Percentiles rank a stretch among this genome's conserved stretches.
Evolutionary conservation across 2,888 invertebrate genomes (phyloP).

Genomic region (Diarsia dahlii): DNA sequence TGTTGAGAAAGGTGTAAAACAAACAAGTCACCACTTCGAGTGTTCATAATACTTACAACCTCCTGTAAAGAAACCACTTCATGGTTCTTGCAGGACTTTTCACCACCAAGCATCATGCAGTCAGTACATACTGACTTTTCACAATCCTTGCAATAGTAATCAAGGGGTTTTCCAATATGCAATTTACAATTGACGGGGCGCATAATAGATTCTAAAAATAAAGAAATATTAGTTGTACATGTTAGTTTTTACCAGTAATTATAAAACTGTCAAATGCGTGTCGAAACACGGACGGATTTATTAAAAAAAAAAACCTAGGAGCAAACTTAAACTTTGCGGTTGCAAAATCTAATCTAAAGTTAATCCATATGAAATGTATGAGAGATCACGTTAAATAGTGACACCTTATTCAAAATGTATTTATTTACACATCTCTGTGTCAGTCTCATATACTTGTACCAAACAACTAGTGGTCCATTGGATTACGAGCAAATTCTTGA

Average conservation of each 20-base stretch:
- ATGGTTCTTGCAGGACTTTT: constrained; percentile 86
- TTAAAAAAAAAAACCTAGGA: background rate
- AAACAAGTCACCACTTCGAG: background rate
- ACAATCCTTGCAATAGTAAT: constrained; percentile 86
- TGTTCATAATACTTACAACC: constrained; percentile 76
- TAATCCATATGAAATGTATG: background rate
- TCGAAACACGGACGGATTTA: background rate
- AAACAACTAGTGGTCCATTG: too few species aligned
- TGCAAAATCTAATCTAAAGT: background rate
- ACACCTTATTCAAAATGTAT: background rate
- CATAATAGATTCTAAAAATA: constrained; percentile 68
- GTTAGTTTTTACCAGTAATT: background rate
- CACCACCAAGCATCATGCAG: constrained; percentile 85
- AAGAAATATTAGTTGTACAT: background rate
- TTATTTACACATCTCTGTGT: background rate
- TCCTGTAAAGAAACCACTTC: constrained; percentile 81
- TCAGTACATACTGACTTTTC: constrained; percentile 84
- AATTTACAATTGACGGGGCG: constrained; percentile 74
- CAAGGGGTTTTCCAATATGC: constrained; percentile 80
- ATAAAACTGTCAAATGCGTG: background rate
- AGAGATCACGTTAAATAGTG: background rate
- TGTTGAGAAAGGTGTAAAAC: background rate
- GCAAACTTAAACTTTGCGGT: background rate
- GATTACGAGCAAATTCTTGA: too few species aligned
- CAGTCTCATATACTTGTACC: too few species aligned